Evolutionary conservation across 2,797 vertebrate genomes (phyloP).

Genomic region (Luscinia megarhynchos): DNA sequence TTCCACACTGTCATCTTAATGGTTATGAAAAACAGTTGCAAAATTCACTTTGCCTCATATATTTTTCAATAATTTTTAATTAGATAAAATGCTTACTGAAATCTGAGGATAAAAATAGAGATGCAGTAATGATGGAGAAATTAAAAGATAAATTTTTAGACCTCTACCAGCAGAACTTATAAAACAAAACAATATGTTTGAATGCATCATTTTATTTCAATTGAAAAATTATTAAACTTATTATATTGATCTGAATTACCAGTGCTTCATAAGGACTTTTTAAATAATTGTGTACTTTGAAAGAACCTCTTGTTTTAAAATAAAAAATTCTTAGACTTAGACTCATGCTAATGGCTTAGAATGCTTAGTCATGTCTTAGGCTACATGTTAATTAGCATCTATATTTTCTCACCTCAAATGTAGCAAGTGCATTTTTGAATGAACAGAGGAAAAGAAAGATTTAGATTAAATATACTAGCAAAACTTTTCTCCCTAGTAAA

Average conservation of each 20-base stretch:
- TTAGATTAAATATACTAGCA: background rate
- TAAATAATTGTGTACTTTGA: background rate
- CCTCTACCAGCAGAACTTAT: background rate
- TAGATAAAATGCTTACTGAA: background rate
- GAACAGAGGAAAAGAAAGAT: background rate
- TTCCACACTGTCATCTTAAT: background rate
- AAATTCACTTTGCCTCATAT: background rate
- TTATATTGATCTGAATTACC: background rate
- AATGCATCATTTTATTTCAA: background rate
- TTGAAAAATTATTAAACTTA: background rate
- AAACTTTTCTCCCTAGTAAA: background rate
- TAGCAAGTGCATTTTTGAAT: background rate
- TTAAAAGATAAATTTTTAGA: background rate
- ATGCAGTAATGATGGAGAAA: background rate
- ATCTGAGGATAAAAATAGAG: background rate
- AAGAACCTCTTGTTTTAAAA: background rate
- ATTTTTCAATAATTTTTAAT: background rate
- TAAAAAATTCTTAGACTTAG: background rate
- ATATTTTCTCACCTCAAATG: background rate
- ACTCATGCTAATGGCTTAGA: too few relatives aligned
- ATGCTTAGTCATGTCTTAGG: background rate
- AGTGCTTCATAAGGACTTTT: background rate
- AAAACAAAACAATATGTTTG: background rate
- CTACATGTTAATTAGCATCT: background rate
- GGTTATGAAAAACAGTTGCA: background rate